These are phyloP conservation scores for Oreocharis arfaki DNA, from an alignment of 2,113 vertebrate species.

Conservation along the genomic window DNA sequence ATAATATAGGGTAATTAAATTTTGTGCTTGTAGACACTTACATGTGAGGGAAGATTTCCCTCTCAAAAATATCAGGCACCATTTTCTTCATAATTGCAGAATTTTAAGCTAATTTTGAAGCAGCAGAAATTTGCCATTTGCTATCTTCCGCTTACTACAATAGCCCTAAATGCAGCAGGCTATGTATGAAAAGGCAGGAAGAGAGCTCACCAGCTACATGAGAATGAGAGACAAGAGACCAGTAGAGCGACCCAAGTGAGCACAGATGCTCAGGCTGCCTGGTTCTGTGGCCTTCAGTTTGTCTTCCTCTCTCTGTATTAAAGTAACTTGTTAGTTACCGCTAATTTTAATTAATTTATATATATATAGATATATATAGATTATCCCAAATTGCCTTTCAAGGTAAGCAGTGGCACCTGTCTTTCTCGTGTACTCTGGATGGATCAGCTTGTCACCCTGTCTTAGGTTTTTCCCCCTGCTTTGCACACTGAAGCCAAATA, in stretches of 20 bases:
- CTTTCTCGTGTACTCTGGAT: background rate
- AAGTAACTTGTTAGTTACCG: background rate
- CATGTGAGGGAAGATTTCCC: background rate
- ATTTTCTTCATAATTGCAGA: background rate
- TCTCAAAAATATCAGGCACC: background rate
- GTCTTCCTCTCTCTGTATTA: background rate
- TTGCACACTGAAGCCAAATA: background rate
- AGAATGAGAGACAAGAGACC: background rate
- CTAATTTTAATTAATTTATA: background rate
- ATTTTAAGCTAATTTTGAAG: background rate
- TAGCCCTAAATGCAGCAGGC: background rate
- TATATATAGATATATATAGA: background rate
- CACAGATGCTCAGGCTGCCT: background rate
- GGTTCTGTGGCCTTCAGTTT: background rate
- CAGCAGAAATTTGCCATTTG: background rate
- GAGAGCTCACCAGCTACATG: background rate
- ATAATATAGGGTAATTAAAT: slow-evolving; percentile 51
- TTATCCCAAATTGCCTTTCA: background rate
- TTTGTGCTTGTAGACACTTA: background rate
- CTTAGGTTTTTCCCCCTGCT: background rate
- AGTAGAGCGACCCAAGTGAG: background rate
- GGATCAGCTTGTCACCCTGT: background rate
- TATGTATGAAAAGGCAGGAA: background rate
- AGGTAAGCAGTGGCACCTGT: background rate
- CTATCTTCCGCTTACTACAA: background rate